A percentile compares a stretch with the other conserved stretches of the same genome.
Conservation (phyloP, 2,113 vertebrate species). For the Hyaena hyaena region DNA sequence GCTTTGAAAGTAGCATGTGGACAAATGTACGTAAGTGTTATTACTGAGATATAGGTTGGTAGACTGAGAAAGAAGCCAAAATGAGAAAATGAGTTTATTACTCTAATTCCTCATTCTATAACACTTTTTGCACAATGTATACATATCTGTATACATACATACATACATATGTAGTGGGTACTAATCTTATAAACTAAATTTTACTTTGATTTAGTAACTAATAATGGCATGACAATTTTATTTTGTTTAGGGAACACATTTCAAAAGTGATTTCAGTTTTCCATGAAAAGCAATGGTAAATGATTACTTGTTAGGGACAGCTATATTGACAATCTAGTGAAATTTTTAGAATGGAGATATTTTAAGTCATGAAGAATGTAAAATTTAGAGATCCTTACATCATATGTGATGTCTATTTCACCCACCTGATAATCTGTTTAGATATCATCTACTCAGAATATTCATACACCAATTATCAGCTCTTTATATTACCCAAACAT, state of each 20-base stretch:
- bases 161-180: neutral
- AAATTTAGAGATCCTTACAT: neutral
- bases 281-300: neutral
- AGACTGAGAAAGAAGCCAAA: neutral
- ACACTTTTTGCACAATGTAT: neutral
- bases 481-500: neutral
- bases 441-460: neutral
- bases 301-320: neutral
- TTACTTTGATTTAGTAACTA: constrained; percentile 12
- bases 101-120: neutral
- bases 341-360: neutral
- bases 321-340: neutral
- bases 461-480: neutral
- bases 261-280: neutral
- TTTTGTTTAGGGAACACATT: neutral
- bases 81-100: neutral
- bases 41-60: neutral
- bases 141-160: too few relatives aligned
- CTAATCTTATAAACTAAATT: neutral
- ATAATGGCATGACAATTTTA: neutral
- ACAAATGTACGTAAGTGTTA: neutral
- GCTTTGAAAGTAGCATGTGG: neutral
- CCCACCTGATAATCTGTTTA: neutral
- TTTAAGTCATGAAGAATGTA: neutral
- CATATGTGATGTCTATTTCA: neutral